A percentile compares a stretch with the other conserved stretches of the same genome.
Evolutionary conservation across 2,797 vertebrate species (phyloP).

Genomic region (Heterohyrax brucei): DNA sequence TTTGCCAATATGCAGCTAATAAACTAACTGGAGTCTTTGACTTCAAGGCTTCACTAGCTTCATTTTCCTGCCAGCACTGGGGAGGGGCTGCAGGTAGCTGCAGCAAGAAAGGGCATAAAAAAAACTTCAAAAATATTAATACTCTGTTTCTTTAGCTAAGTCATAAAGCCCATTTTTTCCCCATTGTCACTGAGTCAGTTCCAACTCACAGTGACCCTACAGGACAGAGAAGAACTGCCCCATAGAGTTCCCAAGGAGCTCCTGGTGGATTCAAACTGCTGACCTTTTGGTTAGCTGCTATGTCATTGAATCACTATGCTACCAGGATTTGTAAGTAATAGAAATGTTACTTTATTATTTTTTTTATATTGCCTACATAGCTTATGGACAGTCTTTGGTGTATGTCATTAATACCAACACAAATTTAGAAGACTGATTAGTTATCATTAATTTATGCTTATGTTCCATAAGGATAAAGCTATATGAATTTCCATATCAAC

Average conservation of each 20-base stretch:
- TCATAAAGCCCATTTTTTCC: too few relatives aligned
- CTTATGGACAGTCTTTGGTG: neutral
- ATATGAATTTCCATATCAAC: neutral
- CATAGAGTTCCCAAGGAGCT: too few relatives aligned
- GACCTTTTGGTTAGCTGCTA: too few relatives aligned
- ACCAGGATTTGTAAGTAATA: too few relatives aligned
- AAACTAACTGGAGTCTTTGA: neutral
- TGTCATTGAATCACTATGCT: too few relatives aligned
- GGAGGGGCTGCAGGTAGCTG: neutral
- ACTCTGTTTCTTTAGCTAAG: neutral
- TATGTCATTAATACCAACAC: neutral
- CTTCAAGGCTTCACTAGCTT: neutral
- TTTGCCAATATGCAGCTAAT: neutral
- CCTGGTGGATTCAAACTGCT: too few relatives aligned
- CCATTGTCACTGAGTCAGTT: too few relatives aligned
- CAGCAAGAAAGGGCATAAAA: neutral
- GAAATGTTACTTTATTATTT: too few relatives aligned
- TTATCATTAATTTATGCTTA: neutral
- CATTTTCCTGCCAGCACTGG: neutral
- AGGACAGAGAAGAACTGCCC: too few relatives aligned
- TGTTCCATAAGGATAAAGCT: neutral
- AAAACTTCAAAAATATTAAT: constrained; percentile 4
- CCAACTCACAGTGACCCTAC: too few relatives aligned
- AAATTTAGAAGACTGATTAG: neutral
- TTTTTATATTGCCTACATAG: neutral